Conservation (phyloP, 2,113 vertebrate species). For the Nicator chloris region DNA sequence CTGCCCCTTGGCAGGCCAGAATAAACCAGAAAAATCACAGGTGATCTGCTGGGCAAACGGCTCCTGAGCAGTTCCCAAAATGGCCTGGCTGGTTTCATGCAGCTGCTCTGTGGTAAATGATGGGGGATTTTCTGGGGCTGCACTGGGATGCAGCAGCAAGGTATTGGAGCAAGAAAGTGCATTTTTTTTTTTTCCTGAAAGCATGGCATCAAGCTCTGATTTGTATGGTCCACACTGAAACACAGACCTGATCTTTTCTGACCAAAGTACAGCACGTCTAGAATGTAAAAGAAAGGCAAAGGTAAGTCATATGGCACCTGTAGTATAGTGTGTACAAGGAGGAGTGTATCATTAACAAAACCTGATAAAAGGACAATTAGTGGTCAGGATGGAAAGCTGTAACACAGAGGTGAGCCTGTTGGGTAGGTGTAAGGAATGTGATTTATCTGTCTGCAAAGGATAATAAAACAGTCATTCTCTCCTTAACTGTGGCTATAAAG, state of each 20-base stretch:
- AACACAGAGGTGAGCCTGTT: not conserved
- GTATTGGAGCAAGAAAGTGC: not conserved
- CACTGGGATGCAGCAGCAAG: not conserved
- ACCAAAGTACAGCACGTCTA: not conserved
- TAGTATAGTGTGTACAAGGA: not conserved
- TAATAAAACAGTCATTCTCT: not conserved
- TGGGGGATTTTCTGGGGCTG: not conserved
- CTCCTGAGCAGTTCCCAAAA: not conserved
- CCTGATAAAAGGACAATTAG: not conserved
- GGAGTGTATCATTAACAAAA: not conserved
- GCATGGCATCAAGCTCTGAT: not conserved
- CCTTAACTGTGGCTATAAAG: not conserved
- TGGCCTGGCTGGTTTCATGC: too few species aligned
- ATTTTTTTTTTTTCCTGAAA: not conserved
- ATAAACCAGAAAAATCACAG: not conserved
- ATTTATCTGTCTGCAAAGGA: not conserved
- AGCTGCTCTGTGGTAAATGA: not conserved
- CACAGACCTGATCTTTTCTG: not conserved
- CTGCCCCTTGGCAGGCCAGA: not conserved
- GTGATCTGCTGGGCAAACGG: not conserved
- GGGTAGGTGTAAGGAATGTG: not conserved
- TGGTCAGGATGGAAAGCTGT: not conserved
- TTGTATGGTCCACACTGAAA: not conserved
- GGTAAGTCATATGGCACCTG: not conserved
- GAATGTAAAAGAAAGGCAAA: not conserved